Evolutionary conservation across 2,797 vertebrate genomes (phyloP).

Genomic region (Phyllotis vaccarum): DNA sequence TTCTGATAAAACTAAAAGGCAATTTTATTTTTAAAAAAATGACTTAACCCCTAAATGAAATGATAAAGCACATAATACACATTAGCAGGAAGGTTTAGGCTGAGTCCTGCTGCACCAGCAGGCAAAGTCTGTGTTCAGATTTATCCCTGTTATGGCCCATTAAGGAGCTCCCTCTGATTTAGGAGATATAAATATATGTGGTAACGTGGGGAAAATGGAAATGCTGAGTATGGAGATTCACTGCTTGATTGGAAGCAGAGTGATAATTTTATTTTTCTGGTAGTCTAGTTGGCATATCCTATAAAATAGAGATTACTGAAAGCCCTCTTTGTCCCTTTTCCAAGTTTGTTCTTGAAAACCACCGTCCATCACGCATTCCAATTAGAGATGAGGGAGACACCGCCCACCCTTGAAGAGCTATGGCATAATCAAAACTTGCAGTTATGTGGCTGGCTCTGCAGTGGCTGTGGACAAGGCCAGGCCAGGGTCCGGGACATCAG

Average conservation of each 20-base stretch:
- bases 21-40: slow-evolving; percentile 46
- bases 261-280: slow-evolving; percentile 65
- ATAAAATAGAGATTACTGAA: slow-evolving; percentile 38
- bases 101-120: neutral
- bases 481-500: neutral
- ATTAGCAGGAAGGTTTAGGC: neutral
- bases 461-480: neutral
- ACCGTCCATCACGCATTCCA: neutral
- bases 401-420: neutral
- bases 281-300: neutral
- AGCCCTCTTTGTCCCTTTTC: slow-evolving; percentile 14
- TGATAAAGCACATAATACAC: neutral
- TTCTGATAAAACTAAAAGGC: slow-evolving; percentile 35
- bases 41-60: slow-evolving; percentile 7
- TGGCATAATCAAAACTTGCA: neutral
- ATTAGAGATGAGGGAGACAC: neutral
- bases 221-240: slow-evolving; percentile 47
- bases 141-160: neutral
- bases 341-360: slow-evolving; percentile 46
- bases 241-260: slow-evolving; percentile 68
- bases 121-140: neutral
- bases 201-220: slow-evolving; percentile 52
- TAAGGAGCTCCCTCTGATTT: slow-evolving; percentile 46
- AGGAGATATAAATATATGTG: slow-evolving; percentile 55
- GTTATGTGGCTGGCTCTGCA: neutral